Percentiles rank a stretch among this genome's conserved stretches.
Conservation (phyloP, 2,888 invertebrate genomes). For the Drosophila ezoana region DNA sequence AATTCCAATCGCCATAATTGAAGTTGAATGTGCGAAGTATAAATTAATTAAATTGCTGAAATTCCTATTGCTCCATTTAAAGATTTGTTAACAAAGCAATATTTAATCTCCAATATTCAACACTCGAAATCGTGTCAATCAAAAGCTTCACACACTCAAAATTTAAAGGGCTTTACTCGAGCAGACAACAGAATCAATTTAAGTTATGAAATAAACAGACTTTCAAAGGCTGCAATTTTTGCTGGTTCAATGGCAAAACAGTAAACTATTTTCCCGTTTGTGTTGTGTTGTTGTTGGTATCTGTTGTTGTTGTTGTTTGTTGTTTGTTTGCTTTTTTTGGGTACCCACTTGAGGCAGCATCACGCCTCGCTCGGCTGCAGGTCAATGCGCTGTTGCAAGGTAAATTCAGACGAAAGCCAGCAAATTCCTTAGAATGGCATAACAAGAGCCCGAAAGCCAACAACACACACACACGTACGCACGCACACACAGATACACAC, state of each 20-base stretch:
- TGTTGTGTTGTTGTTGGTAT: constrained; percentile 7
- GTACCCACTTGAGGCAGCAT: background rate
- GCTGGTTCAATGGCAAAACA: background rate
- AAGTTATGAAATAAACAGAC: background rate
- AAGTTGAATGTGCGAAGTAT: too few species aligned
- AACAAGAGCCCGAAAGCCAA: constrained; percentile 42
- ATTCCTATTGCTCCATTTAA: too few species aligned
- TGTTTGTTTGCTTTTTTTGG: background rate
- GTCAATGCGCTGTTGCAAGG: constrained; percentile 73
- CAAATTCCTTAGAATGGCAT: constrained; percentile 64
- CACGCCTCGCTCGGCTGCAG: constrained; percentile 38
- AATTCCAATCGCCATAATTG: too few species aligned
- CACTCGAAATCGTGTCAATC: constrained; percentile 1
- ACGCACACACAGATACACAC: constrained; percentile 7
- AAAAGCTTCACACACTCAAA: background rate
- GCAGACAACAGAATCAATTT: background rate
- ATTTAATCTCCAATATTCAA: background rate
- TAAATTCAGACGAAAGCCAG: constrained; percentile 59
- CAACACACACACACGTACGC: background rate
- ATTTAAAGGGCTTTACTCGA: background rate
- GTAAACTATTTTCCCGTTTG: constrained; percentile 29
- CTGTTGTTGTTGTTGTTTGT: constrained; percentile 3
- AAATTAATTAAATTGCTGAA: too few species aligned
- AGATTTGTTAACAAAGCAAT: too few species aligned
- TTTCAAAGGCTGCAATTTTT: constrained; percentile 1